phyloP scores from a whole-genome alignment of 1,140 invertebrate genomes.

The Lasioglossum albipes region DNA sequence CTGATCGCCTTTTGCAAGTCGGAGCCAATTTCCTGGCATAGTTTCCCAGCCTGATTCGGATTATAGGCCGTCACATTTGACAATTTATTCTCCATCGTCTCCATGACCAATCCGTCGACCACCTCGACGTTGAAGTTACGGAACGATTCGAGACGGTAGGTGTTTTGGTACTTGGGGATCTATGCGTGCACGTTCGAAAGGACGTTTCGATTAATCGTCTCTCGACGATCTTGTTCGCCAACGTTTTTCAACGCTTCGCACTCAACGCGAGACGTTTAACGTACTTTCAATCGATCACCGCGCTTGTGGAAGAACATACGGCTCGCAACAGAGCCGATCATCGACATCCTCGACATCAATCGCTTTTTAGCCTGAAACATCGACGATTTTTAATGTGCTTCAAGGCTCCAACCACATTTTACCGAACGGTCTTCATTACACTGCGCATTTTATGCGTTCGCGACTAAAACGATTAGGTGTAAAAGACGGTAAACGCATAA shows the following conservation, averaged over 20 bases:
- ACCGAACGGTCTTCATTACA: no score
- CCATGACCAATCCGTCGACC: conserved; percentile 50
- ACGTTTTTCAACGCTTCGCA: background rate
- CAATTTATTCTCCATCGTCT: conserved; percentile 50
- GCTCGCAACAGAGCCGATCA: conserved; percentile 18
- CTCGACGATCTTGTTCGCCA: no score
- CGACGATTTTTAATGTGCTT: background rate
- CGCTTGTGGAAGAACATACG: conserved; percentile 47
- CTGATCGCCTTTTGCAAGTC: conserved; percentile 52
- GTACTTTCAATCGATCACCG: conserved; percentile 51
- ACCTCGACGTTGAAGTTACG: conserved; percentile 28
- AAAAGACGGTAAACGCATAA: no score
- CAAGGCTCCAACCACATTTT: background rate
- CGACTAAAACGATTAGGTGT: no score
- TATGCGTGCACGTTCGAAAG: background rate
- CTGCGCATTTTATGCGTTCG: no score
- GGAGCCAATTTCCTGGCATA: conserved; percentile 50
- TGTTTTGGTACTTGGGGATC: conserved; percentile 64
- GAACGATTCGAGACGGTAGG: conserved; percentile 57
- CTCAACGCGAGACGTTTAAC: background rate
- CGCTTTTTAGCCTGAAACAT: conserved; percentile 27
- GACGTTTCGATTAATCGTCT: background rate
- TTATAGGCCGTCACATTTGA: conserved; percentile 44
- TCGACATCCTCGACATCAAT: conserved; percentile 26
- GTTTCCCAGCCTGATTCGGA: conserved; percentile 36